Evolutionary conservation across 2,797 vertebrate species (phyloP), one percentile per base, ranked within the genome.

Genomic region (Yasuhikotakia modesta): DNA sequence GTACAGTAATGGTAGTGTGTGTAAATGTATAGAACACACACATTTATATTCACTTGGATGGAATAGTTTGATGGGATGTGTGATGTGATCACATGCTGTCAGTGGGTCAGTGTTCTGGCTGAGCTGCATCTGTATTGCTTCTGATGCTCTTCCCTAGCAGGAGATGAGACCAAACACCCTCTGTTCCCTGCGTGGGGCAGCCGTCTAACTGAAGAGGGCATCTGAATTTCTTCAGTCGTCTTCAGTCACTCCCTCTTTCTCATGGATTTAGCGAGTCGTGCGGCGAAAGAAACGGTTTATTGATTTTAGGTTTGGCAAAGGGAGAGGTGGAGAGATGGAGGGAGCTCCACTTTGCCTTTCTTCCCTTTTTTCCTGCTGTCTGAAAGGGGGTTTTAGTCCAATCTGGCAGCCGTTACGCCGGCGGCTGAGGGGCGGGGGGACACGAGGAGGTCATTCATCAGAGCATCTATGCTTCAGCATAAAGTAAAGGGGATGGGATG

Each of bases 251-350:
- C 87, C 48, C 84, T 88, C 27, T 60, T 83, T 89, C 89, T 89
- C 89, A 91, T 90, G 88, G 89, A 90, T 92, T 91, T 88, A 91
- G 90, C 87, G 90, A 88, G 78, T 85, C 83, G 83, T 83, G 87
- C 87, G 84, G 76, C 74, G 85, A 88, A 90, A 89, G 88, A 89
- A 90, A 91, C 90, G 86, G 88, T 89, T 91, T 93, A 93, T 93
- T 91, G 92, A 93, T 93, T 92, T 92, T 92, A 90, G 89, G 91
- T 93, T 92, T 93, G 91, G 91, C 88, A 90, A 83, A 73, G 88
- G 83, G 80, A 14, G 27, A 4, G 27, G 27, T 27, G 21, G 63
- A 57, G 27, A 68, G 70, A 75, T 57, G 55, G 58, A 70, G 64
- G 52, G 63, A 67, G 70, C 73, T 52, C 17, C 63, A 73, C 69